phyloP scores from a whole-genome alignment of 1,140 invertebrate genomes.

The Leguminivora glycinivorella region DNA sequence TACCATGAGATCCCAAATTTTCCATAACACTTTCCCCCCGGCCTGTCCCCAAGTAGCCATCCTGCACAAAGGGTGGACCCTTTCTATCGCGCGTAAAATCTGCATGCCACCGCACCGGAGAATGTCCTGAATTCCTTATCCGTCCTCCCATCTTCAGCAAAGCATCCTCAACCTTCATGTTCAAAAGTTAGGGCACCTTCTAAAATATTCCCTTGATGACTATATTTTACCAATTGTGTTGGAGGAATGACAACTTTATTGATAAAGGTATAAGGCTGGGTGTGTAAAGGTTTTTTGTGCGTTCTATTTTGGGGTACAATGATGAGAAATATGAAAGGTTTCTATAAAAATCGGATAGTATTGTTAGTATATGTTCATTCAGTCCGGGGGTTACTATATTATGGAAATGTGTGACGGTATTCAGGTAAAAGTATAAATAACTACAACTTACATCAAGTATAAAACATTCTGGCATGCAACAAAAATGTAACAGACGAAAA shows the following conservation, averaged over 20 bases:
- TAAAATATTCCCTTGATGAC: not conserved
- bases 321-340: conserved; percentile 6
- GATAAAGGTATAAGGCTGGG: not conserved
- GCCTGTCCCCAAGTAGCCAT: not conserved
- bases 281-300: not conserved
- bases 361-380: not conserved
- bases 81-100: conserved; percentile 12
- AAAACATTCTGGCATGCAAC: no score
- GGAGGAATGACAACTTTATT: not conserved
- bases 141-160: not conserved
- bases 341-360: conserved; percentile 6
- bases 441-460: no score
- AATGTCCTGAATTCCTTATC: not conserved
- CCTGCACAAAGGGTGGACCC: conserved; percentile 5
- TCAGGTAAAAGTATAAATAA: not conserved
- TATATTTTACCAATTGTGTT: not conserved
- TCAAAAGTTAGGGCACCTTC: not conserved
- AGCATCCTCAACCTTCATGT: not conserved
- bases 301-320: not conserved
- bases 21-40: not conserved
- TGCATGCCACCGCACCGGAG: conserved; percentile 3
- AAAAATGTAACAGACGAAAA: no score
- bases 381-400: not conserved
- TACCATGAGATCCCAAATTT: no score
- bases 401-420: not conserved